Conservation (phyloP, 37 sponge, comb jelly and placozoan species). For the Hormiphora californensis region DNA sequence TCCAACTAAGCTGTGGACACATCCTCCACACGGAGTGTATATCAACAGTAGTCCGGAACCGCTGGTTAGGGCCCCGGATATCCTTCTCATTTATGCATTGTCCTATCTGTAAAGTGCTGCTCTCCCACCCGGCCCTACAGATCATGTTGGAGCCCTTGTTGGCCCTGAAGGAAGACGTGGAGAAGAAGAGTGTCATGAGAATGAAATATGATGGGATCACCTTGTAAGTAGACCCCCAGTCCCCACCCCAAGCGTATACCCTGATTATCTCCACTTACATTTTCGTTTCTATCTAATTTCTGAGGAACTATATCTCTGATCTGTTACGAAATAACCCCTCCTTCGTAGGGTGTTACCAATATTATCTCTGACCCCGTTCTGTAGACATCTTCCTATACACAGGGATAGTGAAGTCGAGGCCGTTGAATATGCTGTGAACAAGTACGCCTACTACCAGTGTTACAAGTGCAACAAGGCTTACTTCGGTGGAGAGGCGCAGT, state of each 20-base stretch:
- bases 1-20: constrained; percentile 89
- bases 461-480: constrained; percentile 87
- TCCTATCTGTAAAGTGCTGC: constrained; percentile 83
- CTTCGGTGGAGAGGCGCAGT: constrained; percentile 55
- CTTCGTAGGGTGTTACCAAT: too few relatives aligned
- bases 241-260: constrained; percentile 69
- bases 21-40: constrained; percentile 68
- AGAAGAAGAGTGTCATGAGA: constrained; percentile 79
- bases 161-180: constrained; percentile 76
- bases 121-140: constrained; percentile 68
- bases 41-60: background rate
- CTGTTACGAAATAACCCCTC: too few relatives aligned
- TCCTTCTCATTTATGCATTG: constrained; percentile 95
- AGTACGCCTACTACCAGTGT: constrained; percentile 95
- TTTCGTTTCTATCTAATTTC: too few relatives aligned
- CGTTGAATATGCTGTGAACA: constrained; percentile 81
- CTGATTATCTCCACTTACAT: too few relatives aligned
- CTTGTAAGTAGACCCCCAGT: constrained; percentile 74
- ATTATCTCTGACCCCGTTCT: background rate
- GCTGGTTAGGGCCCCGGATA: constrained; percentile 92
- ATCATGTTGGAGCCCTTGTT: constrained; percentile 68
- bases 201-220: constrained; percentile 88
- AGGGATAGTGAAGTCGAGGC: constrained; percentile 57
- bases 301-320: too few relatives aligned
- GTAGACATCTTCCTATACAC: background rate